A percentile compares a stretch with the other conserved stretches of the same genome.
Evolutionary conservation across 2,888 invertebrate species (phyloP).

Genomic region (Cephus spinipes): DNA sequence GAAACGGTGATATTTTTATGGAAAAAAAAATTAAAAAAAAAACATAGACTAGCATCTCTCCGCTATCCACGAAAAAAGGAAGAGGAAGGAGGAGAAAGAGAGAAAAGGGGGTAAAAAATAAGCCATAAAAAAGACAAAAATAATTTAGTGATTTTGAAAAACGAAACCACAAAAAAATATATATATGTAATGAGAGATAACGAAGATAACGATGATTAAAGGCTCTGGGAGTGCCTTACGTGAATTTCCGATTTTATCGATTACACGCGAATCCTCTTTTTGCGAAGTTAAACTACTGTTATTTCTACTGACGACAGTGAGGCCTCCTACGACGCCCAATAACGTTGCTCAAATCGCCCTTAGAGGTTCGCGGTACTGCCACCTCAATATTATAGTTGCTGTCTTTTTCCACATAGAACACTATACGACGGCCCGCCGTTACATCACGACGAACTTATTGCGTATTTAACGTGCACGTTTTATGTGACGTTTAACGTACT

Average conservation of each 20-base stretch:
- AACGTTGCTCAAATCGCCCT: slow-evolving; percentile 32
- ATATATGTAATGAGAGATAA: not conserved
- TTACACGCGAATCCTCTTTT: slow-evolving; percentile 5
- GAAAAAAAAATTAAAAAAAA: slow-evolving; percentile 6
- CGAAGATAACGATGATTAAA: not conserved
- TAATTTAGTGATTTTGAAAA: not conserved
- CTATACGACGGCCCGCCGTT: not conserved
- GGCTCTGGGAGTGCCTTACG: slow-evolving; percentile 31
- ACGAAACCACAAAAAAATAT: slow-evolving; percentile 7
- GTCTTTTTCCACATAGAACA: not conserved
- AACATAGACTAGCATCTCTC: slow-evolving; percentile 24
- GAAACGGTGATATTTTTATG: slow-evolving; percentile 34
- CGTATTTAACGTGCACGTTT: not conserved
- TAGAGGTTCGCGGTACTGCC: slow-evolving; percentile 27
- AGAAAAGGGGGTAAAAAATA: not conserved
- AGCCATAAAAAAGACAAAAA: not conserved
- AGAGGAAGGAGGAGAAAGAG: not conserved
- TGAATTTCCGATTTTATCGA: slow-evolving; percentile 13
- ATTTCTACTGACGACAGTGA: slow-evolving; percentile 17
- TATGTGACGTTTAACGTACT: not conserved
- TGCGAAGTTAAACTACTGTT: slow-evolving; percentile 11
- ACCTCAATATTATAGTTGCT: slow-evolving; percentile 17
- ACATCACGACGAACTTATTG: not conserved
- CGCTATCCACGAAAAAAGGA: slow-evolving; percentile 24
- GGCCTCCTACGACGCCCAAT: slow-evolving; percentile 26